Conservation (phyloP, 1,140 invertebrate genomes). For the Galendromus occidentalis region DNA sequence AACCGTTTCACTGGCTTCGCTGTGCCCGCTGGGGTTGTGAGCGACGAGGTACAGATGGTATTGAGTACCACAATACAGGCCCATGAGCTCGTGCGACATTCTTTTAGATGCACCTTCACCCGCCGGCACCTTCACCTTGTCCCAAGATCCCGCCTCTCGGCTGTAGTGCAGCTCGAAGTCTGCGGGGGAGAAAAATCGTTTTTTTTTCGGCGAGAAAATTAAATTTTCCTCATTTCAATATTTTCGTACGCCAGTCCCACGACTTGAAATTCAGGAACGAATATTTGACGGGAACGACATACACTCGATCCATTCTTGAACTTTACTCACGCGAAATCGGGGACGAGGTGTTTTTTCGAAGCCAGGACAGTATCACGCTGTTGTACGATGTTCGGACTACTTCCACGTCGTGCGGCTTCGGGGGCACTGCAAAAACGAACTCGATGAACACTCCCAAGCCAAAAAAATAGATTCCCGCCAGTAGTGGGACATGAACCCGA, state of each 20-base stretch:
- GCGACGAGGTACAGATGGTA: constrained; percentile 72
- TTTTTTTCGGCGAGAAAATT: no score
- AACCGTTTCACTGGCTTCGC: constrained; percentile 43
- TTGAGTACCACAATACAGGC: constrained; percentile 44
- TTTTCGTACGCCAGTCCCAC: no score
- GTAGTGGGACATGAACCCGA: no score
- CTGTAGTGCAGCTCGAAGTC: constrained; percentile 3
- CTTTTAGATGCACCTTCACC: background rate
- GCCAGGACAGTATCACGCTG: background rate
- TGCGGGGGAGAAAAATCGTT: no score
- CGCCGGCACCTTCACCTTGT: background rate
- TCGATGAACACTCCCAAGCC: no score
- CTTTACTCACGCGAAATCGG: background rate
- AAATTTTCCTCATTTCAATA: no score
- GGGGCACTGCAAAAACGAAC: background rate
- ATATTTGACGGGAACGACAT: no score
- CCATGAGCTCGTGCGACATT: constrained; percentile 9
- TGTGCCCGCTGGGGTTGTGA: constrained; percentile 67
- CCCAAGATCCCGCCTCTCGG: background rate
- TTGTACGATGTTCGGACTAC: background rate
- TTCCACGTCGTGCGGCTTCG: constrained; percentile 5
- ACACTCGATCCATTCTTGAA: no score
- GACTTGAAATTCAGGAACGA: no score
- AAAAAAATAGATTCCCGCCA: no score
- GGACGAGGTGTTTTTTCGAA: constrained; percentile 4